Evolutionary conservation across 1,140 invertebrate genomes (phyloP).

Genomic region (Eumeta japonica): DNA sequence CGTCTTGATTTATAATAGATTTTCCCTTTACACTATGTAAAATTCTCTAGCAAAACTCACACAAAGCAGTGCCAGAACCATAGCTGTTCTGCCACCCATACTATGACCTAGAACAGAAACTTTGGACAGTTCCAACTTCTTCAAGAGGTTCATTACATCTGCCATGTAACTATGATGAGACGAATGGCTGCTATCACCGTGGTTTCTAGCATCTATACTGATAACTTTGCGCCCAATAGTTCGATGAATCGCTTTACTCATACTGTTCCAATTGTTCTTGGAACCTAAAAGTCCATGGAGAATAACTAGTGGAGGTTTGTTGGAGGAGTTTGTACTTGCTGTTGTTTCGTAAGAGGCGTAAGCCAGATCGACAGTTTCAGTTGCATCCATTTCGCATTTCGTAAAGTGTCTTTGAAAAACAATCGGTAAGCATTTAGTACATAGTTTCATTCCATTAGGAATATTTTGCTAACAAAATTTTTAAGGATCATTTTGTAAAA

Average conservation of each 20-base stretch:
- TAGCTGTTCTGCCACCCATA: conserved; percentile 86
- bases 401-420: no score
- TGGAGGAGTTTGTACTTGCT: conserved; percentile 16
- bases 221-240: conserved; percentile 74
- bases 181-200: conserved; percentile 86
- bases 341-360: conserved; percentile 50
- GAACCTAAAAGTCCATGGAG: conserved; percentile 86
- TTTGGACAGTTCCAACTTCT: conserved; percentile 64
- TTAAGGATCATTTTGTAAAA: no score
- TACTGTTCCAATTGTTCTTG: conserved; percentile 81
- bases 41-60: conserved; percentile 51
- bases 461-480: no score
- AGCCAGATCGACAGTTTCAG: conserved; percentile 45
- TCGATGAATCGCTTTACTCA: conserved; percentile 75
- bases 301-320: conserved; percentile 71
- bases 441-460: no score
- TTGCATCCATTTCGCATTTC: no score
- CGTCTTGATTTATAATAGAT: background rate
- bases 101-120: conserved; percentile 83
- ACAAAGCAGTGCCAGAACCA: conserved; percentile 77
- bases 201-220: conserved; percentile 85
- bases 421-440: no score
- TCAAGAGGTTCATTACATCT: conserved; percentile 71
- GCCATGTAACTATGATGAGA: conserved; percentile 77
- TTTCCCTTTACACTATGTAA: background rate